phyloP scores from a whole-genome alignment of 2,888 invertebrate genomes.

The Arge pagana region DNA sequence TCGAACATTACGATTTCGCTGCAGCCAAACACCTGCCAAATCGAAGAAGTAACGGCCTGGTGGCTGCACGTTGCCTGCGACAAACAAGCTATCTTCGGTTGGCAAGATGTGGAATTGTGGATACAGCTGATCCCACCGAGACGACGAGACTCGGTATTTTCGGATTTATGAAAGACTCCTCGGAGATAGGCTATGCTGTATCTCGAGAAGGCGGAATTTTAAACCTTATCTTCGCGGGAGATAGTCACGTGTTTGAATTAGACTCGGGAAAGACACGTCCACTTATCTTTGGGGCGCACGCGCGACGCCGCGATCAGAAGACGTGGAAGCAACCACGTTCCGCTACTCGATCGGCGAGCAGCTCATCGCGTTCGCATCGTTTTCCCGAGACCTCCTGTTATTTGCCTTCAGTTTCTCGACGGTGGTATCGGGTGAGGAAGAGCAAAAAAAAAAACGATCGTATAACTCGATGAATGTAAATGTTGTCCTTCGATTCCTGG shows the following conservation, averaged over 20 bases:
- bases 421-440: too few relatives aligned
- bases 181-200: constrained; percentile 7
- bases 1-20: too few relatives aligned
- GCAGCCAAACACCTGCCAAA: not conserved
- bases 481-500: constrained; percentile 38
- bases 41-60: not conserved
- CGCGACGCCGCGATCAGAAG: too few relatives aligned
- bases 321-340: too few relatives aligned
- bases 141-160: constrained; percentile 1
- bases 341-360: constrained; percentile 16
- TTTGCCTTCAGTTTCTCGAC: too few relatives aligned
- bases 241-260: constrained; percentile 17
- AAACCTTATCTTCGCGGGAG: constrained; percentile 14
- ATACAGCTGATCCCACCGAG: constrained; percentile 16
- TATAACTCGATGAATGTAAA: constrained; percentile 41
- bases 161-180: constrained; percentile 13
- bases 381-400: too few relatives aligned
- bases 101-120: not conserved
- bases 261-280: not conserved
- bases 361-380: constrained; percentile 18
- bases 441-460: not conserved
- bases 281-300: constrained; percentile 12
- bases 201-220: constrained; percentile 13
- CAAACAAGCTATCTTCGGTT: constrained; percentile 3
- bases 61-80: not conserved